phyloP scores from a whole-genome alignment of 2,888 invertebrate species.

The Eupithecia pulchellata region DNA sequence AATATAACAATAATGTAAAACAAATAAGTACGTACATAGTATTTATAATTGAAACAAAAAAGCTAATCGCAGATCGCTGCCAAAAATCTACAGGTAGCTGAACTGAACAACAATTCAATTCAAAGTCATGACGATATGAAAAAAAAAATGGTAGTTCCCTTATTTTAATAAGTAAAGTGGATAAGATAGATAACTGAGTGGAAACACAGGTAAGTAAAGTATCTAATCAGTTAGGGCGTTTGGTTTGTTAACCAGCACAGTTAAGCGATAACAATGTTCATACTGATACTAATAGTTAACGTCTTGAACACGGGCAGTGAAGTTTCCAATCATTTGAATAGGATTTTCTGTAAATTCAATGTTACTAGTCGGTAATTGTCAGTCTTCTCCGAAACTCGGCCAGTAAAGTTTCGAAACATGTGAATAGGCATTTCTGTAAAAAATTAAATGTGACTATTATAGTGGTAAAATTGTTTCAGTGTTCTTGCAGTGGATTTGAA shows the following conservation, averaged over 20 bases:
- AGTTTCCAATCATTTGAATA: background rate
- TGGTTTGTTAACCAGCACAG: constrained; percentile 53
- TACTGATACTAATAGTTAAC: constrained; percentile 44
- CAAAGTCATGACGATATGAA: background rate
- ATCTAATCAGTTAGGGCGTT: constrained; percentile 58
- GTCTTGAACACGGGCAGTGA: constrained; percentile 5
- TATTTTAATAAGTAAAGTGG: background rate
- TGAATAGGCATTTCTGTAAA: too few species aligned
- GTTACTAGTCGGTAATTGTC: background rate
- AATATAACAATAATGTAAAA: too few species aligned
- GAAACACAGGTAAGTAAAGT: constrained; percentile 23
- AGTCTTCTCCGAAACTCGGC: too few species aligned
- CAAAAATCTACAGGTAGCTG: too few species aligned
- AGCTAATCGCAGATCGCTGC: too few species aligned
- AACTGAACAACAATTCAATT: too few species aligned
- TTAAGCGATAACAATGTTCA: constrained; percentile 51
- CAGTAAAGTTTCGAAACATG: too few species aligned
- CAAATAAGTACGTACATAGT: too few species aligned
- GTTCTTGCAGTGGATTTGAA: background rate
- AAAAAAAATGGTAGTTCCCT: too few species aligned
- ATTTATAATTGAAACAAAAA: too few species aligned
- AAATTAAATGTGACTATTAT: too few species aligned
- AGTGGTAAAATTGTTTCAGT: background rate
- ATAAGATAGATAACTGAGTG: constrained; percentile 1
- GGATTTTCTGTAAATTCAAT: background rate